Evolutionary conservation across 2,797 vertebrate genomes (phyloP), one percentile per base, ranked within the genome.

Genomic region (Astyanax mexicanus): DNA sequence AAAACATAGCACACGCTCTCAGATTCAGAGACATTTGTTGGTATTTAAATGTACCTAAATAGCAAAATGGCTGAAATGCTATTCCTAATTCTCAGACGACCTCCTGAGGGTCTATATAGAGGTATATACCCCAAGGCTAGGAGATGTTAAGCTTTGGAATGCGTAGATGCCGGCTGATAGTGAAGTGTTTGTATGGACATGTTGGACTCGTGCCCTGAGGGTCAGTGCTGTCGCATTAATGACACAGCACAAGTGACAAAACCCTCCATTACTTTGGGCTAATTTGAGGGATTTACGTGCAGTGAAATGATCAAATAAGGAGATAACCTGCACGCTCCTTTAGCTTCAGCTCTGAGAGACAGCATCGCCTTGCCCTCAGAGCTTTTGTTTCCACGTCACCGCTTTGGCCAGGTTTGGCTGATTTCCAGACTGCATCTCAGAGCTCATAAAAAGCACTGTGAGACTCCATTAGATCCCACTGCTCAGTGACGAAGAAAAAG

Each of bases 401-500:
- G 42, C 44, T 75, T 75, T 45, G 29, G 23, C 25, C 12, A 47
- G 44, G 45, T 52, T 68, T 68, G 49, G 32, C 49, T 65, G 35
- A 54, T 70, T 60, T 54, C 38, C 51, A 21, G 29, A 42, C 69
- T 47, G 47, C 72, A 40, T 37, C 25, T 23, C 58, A 52, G 54
- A 72, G 44, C 55, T 75, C 35, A 74, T 68, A 70, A 69, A 69
- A 74, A 66, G 38, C 57, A 66, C 71, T 44, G 23, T 21, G 42
- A 44, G 37, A 13, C 29, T 8, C 42, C 51, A 25, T 55, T 37
- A 55, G 51, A 37, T 64, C 21, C 21, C 61, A 32, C 38, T 52
- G 58, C 35, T 55, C 38, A 73, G 9, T 64, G 47, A 55, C 44
- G 40, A 54, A 29, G 52, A 62, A 47, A 44, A 74, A 57, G 49